phyloP scores from a whole-genome alignment of 2,797 vertebrate genomes.

The Schizopygopsis malacanthus region DNA sequence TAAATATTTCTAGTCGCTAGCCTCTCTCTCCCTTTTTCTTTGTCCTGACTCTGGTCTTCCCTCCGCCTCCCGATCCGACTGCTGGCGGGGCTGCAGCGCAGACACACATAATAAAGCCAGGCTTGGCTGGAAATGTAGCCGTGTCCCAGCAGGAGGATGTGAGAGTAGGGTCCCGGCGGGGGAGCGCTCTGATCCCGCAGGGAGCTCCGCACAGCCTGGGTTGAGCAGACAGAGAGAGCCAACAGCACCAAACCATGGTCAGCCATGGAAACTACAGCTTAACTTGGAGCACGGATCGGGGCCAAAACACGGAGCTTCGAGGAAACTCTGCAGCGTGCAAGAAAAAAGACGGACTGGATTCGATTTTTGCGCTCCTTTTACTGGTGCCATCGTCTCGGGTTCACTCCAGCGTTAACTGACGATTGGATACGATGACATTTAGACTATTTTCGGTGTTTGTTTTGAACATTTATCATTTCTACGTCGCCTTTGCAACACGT shows the following conservation, averaged over 20 bases:
- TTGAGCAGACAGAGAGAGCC: slow-evolving; percentile 89
- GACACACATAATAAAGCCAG: slow-evolving; percentile 99
- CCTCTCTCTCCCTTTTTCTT: slow-evolving; percentile 97
- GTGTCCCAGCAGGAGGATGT: slow-evolving; percentile 99
- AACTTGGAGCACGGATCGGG: slow-evolving; percentile 68
- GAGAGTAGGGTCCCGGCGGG: slow-evolving; percentile 99
- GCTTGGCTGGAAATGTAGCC: slow-evolving; percentile 99
- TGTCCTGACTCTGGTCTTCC: slow-evolving; percentile 97
- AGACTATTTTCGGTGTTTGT: slow-evolving; percentile 2
- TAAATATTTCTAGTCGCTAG: slow-evolving; percentile 83
- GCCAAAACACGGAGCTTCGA: slow-evolving; percentile 70
- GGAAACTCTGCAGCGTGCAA: slow-evolving; percentile 59
- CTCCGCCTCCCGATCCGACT: slow-evolving; percentile 98
- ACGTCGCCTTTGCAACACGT: slow-evolving; percentile 3
- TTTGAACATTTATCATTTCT: slow-evolving; percentile 26
- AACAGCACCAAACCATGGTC: slow-evolving; percentile 97
- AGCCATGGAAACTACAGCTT: slow-evolving; percentile 76
- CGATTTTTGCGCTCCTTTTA: slow-evolving; percentile 45
- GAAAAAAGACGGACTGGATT: slow-evolving; percentile 72
- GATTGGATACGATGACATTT: slow-evolving; percentile 46
- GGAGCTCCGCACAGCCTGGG: slow-evolving; percentile 99
- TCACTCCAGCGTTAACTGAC: slow-evolving; percentile 50
- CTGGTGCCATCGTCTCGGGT: slow-evolving; percentile 52
- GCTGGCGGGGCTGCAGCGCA: slow-evolving; percentile 98
- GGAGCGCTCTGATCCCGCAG: slow-evolving; percentile 99